A percentile compares a stretch with the other conserved stretches of the same genome.
phyloP scores from a whole-genome alignment of 2,113 vertebrate genomes.

The Syngnathus typhle region DNA sequence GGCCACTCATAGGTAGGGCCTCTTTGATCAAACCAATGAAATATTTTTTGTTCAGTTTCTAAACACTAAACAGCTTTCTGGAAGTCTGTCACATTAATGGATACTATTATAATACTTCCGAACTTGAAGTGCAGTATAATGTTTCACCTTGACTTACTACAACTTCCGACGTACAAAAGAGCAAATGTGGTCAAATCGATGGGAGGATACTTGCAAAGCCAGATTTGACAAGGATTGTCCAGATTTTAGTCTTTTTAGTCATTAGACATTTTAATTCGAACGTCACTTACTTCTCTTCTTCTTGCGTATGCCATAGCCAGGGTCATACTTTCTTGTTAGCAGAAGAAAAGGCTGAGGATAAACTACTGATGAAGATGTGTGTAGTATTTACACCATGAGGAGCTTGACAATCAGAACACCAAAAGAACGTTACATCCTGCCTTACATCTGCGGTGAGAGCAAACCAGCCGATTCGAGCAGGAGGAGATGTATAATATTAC shows the following conservation, averaged over 20 bases:
- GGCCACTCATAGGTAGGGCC: too few species aligned
- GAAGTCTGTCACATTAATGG: too few species aligned
- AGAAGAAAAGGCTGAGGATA: background rate
- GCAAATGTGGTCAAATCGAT: background rate
- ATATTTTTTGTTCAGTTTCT: background rate
- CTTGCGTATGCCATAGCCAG: background rate
- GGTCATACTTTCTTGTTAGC: background rate
- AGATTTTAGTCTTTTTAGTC: too few species aligned
- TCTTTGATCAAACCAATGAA: too few species aligned
- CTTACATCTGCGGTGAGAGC: conserved; percentile 35
- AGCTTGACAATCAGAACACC: conserved; percentile 35
- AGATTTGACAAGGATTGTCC: too few species aligned
- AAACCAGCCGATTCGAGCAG: conserved; percentile 18
- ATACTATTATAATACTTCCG: background rate
- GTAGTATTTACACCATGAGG: conserved; percentile 42
- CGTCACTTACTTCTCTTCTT: too few species aligned
- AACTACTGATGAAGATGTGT: conserved; percentile 23
- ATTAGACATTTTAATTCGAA: too few species aligned
- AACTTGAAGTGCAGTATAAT: background rate
- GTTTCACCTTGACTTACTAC: background rate
- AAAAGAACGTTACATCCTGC: conserved; percentile 18
- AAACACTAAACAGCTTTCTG: too few species aligned
- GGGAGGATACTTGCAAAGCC: too few species aligned
- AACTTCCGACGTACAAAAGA: background rate
- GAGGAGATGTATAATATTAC: conserved; percentile 23